Conservation (phyloP, 2,797 vertebrate species). For the Percopsis omiscomaycus region DNA sequence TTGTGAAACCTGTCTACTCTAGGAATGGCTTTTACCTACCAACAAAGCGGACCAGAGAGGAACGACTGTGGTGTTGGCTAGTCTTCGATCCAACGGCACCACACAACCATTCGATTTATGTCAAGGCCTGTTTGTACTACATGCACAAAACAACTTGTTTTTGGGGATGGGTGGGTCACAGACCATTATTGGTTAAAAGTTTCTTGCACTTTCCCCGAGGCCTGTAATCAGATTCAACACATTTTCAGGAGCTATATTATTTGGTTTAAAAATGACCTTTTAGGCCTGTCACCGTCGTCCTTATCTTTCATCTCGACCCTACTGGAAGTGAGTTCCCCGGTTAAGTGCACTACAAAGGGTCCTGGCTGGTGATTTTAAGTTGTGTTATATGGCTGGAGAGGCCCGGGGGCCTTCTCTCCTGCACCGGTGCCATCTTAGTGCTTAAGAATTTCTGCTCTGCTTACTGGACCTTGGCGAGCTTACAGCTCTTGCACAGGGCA, state of each 20-base stretch:
- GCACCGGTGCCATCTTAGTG: slow-evolving; percentile 40
- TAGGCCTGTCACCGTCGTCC: slow-evolving; percentile 33
- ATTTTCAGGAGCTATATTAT: no score
- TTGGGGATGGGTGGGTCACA: no score
- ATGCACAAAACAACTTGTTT: no score
- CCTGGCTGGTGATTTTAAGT: slow-evolving; percentile 53
- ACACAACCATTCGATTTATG: no score
- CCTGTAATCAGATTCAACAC: no score
- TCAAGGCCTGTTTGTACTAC: no score
- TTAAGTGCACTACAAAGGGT: slow-evolving; percentile 61
- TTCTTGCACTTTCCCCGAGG: no score
- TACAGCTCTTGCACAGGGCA: slow-evolving; percentile 24
- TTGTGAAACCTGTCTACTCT: slow-evolving; percentile 24
- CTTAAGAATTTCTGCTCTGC: slow-evolving; percentile 44
- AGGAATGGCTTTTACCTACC: neutral
- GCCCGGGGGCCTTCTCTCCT: slow-evolving; percentile 39
- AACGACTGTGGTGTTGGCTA: neutral
- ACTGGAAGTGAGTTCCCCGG: slow-evolving; percentile 31
- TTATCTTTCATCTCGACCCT: slow-evolving; percentile 40
- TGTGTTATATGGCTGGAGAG: slow-evolving; percentile 44
- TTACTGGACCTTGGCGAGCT: slow-evolving; percentile 27
- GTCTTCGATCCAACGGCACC: no score
- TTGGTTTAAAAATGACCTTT: slow-evolving; percentile 30
- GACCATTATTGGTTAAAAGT: no score
- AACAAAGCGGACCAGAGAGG: neutral